Evolutionary conservation across 2,113 vertebrate species (phyloP), one percentile per base, ranked within the genome.

Genomic region (Parotia lawesii): DNA sequence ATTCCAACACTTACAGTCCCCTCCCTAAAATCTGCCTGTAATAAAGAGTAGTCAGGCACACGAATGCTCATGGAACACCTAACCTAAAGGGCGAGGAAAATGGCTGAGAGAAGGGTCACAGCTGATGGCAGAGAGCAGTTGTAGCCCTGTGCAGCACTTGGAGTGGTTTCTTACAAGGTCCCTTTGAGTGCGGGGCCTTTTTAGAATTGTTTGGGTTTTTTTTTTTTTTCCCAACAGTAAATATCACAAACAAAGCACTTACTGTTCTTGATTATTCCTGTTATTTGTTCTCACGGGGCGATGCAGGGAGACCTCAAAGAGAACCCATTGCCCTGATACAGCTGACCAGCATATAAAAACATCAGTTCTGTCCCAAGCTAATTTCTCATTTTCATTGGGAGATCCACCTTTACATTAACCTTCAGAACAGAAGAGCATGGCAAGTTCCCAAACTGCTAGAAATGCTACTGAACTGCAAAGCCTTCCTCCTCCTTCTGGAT

Each of bases 131-230:
- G 27, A 38, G 51, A 60, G 44, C 45, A 85, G 40, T 3, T 88
- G 62, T 9, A 45, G 35, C 35, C 7, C 24, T 60, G 4, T 74
- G 11, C 12, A 75, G 10, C 4, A 1, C 25, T 48, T 37, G 11
- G 15, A 29, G 38, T 10, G 10, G 11, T 47, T 64, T 60, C 23
- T 61, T 27, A 19, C 31, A 35, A 29, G 23, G 29, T 37, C 11
- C 3, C 25, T 64, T 65, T 9, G 9, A 50, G 24, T 25, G 19
- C 53, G 76, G 31, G 18, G 17, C 16, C 23, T 51, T 85, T 47
- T 48, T 25, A 85, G 29, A 22, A 47, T 67, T 60, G 6, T 33
- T 67, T 44, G 27, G 20, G 5, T 0, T 0, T 21, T 8, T 9
- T 69, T 15, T 12, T 69, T 15, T 12, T 45, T 12, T 12, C 12